Evolutionary conservation across 2,113 vertebrate species (phyloP).

Genomic region (Lepus timidus): DNA sequence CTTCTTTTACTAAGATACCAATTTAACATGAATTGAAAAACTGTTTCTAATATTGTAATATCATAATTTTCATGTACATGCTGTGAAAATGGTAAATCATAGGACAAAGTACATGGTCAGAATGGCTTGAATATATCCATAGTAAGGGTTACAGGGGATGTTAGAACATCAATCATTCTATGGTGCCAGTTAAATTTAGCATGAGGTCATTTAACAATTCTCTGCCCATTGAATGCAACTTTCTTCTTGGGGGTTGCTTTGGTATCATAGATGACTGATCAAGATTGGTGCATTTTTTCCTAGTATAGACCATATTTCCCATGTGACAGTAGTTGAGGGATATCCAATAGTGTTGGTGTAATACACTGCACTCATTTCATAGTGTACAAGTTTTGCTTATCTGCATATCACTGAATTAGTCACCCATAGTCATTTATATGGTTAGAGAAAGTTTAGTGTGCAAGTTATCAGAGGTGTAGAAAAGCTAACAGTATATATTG

Average conservation of each 20-base stretch:
- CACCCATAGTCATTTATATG: slow-evolving; percentile 21
- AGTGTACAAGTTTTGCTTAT: slow-evolving; percentile 40
- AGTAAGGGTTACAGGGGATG: not conserved
- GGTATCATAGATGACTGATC: not conserved
- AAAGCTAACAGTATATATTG: slow-evolving; percentile 26
- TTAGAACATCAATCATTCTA: not conserved
- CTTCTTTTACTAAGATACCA: not conserved
- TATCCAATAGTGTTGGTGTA: not conserved
- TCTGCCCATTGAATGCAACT: not conserved
- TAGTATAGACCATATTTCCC: not conserved
- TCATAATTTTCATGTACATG: not conserved
- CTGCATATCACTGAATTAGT: slow-evolving; percentile 34
- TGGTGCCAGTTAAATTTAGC: not conserved
- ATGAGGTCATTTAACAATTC: not conserved
- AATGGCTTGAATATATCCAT: not conserved
- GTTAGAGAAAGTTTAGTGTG: slow-evolving; percentile 48
- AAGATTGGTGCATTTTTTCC: not conserved
- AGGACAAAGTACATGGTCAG: slow-evolving; percentile 16
- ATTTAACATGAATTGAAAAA: slow-evolving; percentile 12
- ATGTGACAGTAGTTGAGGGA: not conserved
- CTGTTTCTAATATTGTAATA: slow-evolving; percentile 27
- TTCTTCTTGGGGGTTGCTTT: not conserved
- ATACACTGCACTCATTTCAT: not conserved
- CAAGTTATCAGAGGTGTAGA: not conserved
- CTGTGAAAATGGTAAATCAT: not conserved